Conservation (phyloP, 2,797 vertebrate species). For the Pseudochaenichthys georgianus region DNA sequence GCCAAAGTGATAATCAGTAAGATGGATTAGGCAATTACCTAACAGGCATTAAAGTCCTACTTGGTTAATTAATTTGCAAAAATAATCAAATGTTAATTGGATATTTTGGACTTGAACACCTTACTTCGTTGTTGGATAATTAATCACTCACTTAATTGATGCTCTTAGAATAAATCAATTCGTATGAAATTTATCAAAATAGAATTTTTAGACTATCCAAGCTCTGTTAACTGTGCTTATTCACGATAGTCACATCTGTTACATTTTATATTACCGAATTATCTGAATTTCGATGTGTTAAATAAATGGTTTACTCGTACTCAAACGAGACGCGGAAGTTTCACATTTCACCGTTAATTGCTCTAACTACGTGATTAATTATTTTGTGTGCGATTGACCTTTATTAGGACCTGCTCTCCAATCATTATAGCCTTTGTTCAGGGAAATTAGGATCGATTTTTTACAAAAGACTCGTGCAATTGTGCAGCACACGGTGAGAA, state of each 20-base stretch:
- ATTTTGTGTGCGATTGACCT: background rate
- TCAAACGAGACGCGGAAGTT: background rate
- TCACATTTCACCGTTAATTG: background rate
- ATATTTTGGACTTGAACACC: background rate
- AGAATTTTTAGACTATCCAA: no score
- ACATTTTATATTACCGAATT: no score
- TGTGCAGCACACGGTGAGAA: background rate
- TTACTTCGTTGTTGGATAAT: background rate
- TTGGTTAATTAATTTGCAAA: background rate
- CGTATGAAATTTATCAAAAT: no score
- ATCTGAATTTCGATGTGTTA: background rate
- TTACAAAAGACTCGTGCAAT: background rate
- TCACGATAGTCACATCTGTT: no score
- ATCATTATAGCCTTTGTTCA: background rate
- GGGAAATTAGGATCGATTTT: conserved; percentile 6
- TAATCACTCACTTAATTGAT: background rate
- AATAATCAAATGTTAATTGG: background rate
- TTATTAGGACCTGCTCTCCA: background rate
- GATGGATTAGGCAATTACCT: conserved; percentile 22
- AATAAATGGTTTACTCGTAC: background rate
- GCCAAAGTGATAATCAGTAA: conserved; percentile 3
- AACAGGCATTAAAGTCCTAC: conserved; percentile 3
- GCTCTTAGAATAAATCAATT: background rate
- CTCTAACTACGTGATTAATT: background rate
- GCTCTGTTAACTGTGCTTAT: no score